Conservation (phyloP, 2,888 invertebrate genomes). For the Plusia festucae region DNA sequence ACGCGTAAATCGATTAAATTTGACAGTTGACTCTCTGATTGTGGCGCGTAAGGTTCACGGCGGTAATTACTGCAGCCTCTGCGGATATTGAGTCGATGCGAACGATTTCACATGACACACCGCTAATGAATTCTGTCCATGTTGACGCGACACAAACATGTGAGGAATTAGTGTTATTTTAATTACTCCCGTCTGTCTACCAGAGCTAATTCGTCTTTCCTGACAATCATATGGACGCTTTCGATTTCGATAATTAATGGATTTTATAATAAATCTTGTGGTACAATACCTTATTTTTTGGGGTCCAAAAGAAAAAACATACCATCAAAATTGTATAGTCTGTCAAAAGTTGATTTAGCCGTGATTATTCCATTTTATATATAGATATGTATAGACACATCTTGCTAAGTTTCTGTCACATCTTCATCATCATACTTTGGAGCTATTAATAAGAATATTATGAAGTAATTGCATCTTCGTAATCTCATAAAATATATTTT, state of each 20-base stretch:
- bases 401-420: slow-evolving; percentile 34
- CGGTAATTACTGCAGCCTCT: slow-evolving; percentile 74
- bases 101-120: slow-evolving; percentile 75
- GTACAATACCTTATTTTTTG: slow-evolving; percentile 34
- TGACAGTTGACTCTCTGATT: slow-evolving; percentile 81
- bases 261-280: slow-evolving; percentile 60
- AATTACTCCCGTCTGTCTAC: slow-evolving; percentile 68
- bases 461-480: slow-evolving; percentile 45
- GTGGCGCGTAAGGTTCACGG: slow-evolving; percentile 74
- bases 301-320: slow-evolving; percentile 29
- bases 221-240: slow-evolving; percentile 61
- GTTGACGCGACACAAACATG: slow-evolving; percentile 75
- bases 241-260: slow-evolving; percentile 70
- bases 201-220: slow-evolving; percentile 61
- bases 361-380: slow-evolving; percentile 19
- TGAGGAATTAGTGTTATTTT: slow-evolving; percentile 75
- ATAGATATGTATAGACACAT: background rate
- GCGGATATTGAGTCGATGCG: slow-evolving; percentile 58
- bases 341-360: slow-evolving; percentile 26
- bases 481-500: slow-evolving; percentile 35
- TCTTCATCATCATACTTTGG: slow-evolving; percentile 18
- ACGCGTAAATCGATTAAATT: slow-evolving; percentile 84
- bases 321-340: slow-evolving; percentile 35
- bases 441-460: slow-evolving; percentile 30
- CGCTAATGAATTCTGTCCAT: slow-evolving; percentile 84